phyloP scores from a whole-genome alignment of 2,888 invertebrate species.

The Dastarcus helophoroides region DNA sequence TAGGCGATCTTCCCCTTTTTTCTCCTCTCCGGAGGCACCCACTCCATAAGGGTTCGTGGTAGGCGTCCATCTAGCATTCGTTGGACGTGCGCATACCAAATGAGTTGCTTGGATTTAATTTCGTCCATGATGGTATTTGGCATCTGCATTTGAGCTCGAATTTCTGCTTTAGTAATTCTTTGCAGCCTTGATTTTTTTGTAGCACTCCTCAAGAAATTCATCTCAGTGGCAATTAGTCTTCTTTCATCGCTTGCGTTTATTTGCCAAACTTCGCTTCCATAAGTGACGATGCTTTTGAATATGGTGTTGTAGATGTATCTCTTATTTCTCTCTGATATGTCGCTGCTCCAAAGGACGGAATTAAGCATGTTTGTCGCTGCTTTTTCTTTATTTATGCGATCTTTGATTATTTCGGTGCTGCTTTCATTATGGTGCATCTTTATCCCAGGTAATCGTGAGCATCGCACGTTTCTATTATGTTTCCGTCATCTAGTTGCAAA shows the following conservation, averaged over 20 bases:
- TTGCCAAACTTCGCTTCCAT: conserved; percentile 5
- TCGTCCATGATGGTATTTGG: conserved; percentile 3
- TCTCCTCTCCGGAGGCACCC: not conserved
- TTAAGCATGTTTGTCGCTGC: too few species aligned
- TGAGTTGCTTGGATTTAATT: conserved; percentile 3
- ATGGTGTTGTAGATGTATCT: conserved; percentile 4
- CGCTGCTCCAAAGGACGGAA: conserved; percentile 1
- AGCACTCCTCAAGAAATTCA: conserved; percentile 5
- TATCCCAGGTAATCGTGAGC: too few species aligned
- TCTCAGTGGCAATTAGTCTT: conserved; percentile 3
- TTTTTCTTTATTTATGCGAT: too few species aligned
- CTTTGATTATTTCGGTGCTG: too few species aligned
- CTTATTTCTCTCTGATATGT: conserved; percentile 1
- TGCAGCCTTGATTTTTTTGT: conserved; percentile 3
- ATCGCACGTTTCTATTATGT: too few species aligned
- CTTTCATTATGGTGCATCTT: too few species aligned
- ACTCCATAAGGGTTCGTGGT: conserved; percentile 1
- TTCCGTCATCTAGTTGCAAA: too few species aligned
- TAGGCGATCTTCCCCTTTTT: too few species aligned
- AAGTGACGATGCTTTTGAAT: conserved; percentile 3
- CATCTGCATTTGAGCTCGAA: conserved; percentile 1
- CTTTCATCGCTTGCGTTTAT: not conserved
- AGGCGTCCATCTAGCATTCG: conserved; percentile 1
- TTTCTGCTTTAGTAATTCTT: conserved; percentile 3
- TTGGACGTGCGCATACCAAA: conserved; percentile 4